Percentiles rank a stretch among this genome's conserved stretches.
phyloP scores from a whole-genome alignment of 1,140 invertebrate species.

The Bilobella aurantiaca region DNA sequence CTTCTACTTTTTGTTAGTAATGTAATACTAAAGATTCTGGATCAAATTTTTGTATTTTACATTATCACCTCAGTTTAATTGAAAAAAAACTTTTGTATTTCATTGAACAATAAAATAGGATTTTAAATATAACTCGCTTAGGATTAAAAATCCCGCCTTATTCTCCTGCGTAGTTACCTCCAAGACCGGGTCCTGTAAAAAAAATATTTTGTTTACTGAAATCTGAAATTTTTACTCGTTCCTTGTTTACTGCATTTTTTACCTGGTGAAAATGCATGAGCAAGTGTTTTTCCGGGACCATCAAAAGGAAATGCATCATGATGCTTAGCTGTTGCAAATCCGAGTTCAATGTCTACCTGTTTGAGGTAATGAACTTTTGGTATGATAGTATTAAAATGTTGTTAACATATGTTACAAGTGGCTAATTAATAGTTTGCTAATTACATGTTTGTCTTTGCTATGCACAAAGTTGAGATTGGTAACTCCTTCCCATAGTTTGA shows the following conservation, averaged over 20 bases:
- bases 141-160: background rate
- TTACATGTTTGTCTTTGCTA: background rate
- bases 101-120: too few relatives aligned
- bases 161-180: background rate
- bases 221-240: background rate
- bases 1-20: too few relatives aligned
- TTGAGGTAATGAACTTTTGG: too few relatives aligned
- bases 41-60: too few relatives aligned
- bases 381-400: too few relatives aligned
- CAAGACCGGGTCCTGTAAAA: background rate
- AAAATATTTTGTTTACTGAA: background rate
- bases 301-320: slow-evolving; percentile 56
- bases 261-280: slow-evolving; percentile 14
- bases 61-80: too few relatives aligned
- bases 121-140: too few relatives aligned
- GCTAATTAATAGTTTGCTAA: too few relatives aligned
- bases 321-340: background rate
- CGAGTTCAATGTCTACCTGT: slow-evolving; percentile 10
- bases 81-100: too few relatives aligned
- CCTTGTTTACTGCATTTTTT: background rate
- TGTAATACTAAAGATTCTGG: too few relatives aligned
- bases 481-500: slow-evolving; percentile 3
- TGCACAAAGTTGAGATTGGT: slow-evolving; percentile 9
- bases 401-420: too few relatives aligned
- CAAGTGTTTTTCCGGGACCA: slow-evolving; percentile 51